A percentile compares a stretch with the other conserved stretches of the same genome.
These are phyloP conservation scores for Heliconius nattereri DNA, from an alignment of 1,140 invertebrate genomes.

Conservation along the genomic window DNA sequence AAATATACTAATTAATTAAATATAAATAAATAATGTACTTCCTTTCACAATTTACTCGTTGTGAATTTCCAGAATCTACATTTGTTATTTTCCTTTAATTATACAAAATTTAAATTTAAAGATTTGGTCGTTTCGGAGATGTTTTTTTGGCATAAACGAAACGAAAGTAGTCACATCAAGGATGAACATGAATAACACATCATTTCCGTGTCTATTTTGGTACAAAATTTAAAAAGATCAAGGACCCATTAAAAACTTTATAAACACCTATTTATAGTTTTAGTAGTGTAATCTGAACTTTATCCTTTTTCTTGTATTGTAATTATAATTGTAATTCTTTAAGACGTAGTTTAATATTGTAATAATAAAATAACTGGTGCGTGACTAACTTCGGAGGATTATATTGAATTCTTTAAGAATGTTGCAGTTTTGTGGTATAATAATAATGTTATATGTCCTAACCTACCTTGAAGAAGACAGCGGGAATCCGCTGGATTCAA, in stretches of 20 bases:
- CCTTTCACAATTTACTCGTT: not conserved
- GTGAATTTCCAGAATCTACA: not conserved
- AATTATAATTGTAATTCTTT: not conserved
- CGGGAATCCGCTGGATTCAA: no score
- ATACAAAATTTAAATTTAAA: not conserved
- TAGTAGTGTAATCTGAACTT: not conserved
- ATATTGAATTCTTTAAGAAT: not conserved
- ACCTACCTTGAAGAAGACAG: no score
- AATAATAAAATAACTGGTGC: not conserved
- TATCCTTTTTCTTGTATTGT: not conserved
- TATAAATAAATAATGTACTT: no score
- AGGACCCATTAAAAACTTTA: not conserved
- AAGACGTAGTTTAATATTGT: not conserved
- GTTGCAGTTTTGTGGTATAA: no score
- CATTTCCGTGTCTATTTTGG: not conserved
- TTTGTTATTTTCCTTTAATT: no score
- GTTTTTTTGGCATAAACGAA: not conserved
- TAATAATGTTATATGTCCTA: no score
- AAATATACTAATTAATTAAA: no score
- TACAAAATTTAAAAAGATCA: constrained; percentile 3
- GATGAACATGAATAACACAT: not conserved
- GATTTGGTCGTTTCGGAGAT: not conserved
- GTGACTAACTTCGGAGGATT: not conserved
- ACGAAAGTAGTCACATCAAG: not conserved
- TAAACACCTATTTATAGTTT: not conserved